phyloP scores from a whole-genome alignment of 2,888 invertebrate genomes.

The Xylota sylvarum region DNA sequence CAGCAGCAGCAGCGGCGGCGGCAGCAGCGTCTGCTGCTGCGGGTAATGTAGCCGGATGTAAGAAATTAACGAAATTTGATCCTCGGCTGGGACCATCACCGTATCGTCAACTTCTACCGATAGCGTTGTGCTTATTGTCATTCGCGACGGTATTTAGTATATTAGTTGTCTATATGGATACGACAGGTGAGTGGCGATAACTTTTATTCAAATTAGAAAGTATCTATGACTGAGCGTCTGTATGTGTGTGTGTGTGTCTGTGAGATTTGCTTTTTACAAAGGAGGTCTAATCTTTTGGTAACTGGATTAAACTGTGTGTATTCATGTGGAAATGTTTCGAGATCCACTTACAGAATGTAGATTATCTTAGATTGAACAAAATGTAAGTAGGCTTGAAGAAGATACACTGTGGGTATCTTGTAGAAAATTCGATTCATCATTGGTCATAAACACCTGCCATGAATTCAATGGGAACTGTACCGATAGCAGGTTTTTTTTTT shows the following conservation, averaged over 20 bases:
- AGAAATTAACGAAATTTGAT: conserved; percentile 84
- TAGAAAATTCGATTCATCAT: too few relatives aligned
- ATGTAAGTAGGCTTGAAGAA: neutral
- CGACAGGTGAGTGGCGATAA: conserved; percentile 88
- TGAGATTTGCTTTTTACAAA: neutral
- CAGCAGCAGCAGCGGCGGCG: conserved; percentile 77
- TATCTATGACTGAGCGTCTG: conserved; percentile 3
- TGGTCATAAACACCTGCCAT: too few relatives aligned
- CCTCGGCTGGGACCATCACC: conserved; percentile 83
- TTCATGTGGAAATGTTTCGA: conserved; percentile 1
- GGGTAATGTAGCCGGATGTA: conserved; percentile 80
- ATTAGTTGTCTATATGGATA: conserved; percentile 92
- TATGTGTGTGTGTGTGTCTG: neutral
- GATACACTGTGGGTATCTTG: neutral
- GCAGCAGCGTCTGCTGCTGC: conserved; percentile 73
- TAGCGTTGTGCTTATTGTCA: conserved; percentile 90
- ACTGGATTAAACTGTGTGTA: conserved; percentile 3
- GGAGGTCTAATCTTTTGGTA: neutral
- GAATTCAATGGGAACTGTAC: too few relatives aligned
- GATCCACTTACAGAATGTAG: neutral
- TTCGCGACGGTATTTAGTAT: conserved; percentile 93
- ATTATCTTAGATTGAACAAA: neutral
- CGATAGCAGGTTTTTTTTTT: too few relatives aligned
- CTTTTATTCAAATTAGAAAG: conserved; percentile 32
- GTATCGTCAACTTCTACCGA: conserved; percentile 87